These are phyloP conservation scores for Phalacrocorax pelagicus DNA, from an alignment of 2,113 vertebrate species.

Conservation along the genomic window DNA sequence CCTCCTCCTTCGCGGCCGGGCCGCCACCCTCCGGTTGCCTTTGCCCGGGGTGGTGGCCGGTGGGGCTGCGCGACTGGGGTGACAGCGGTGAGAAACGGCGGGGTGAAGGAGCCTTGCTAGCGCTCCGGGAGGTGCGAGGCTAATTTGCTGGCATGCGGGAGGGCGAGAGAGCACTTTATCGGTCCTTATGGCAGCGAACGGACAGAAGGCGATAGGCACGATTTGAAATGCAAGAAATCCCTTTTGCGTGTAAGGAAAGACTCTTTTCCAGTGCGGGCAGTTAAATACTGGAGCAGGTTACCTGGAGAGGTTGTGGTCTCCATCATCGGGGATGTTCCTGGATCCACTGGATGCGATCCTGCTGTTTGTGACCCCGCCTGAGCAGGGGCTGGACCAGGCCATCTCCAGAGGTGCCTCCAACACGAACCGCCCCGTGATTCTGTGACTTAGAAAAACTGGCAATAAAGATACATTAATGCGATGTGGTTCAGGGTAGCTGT, in stretches of 20 bases:
- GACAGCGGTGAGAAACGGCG: neutral
- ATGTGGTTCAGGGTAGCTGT: neutral
- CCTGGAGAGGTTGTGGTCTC: neutral
- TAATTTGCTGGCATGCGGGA: rapidly evolving
- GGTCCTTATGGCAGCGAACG: rapidly evolving
- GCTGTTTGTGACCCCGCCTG: rapidly evolving
- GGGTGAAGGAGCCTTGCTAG: neutral
- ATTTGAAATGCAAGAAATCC: neutral
- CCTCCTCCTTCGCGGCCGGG: neutral
- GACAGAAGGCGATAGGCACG: neutral
- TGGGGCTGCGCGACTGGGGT: neutral
- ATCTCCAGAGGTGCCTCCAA: neutral
- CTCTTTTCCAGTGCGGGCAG: neutral
- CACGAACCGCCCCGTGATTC: neutral
- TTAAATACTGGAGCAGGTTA: neutral
- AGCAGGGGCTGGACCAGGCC: neutral
- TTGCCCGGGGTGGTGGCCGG: neutral
- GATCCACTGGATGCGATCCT: rapidly evolving
- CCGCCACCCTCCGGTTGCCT: neutral
- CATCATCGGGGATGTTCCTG: neutral
- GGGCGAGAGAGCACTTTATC: neutral
- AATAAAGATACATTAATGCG: rapidly evolving
- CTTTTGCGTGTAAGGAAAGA: neutral
- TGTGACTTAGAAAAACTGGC: neutral
- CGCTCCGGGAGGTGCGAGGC: neutral